A percentile compares a stretch with the other conserved stretches of the same genome.
Evolutionary conservation across 1,140 invertebrate genomes (phyloP).

Genomic region (Drosophila murphyi): DNA sequence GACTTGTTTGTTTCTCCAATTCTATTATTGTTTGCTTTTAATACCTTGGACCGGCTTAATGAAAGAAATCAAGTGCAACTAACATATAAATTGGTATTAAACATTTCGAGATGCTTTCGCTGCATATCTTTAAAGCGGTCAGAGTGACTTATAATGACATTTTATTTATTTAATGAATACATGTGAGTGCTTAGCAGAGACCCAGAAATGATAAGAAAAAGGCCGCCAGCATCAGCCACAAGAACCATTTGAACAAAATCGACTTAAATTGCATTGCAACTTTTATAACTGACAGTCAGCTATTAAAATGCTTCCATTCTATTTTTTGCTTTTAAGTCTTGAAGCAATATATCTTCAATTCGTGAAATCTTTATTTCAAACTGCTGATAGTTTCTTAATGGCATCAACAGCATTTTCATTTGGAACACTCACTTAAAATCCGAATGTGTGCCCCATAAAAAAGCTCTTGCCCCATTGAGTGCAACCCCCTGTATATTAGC

Average conservation of each 20-base stretch:
- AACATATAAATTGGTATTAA: not conserved
- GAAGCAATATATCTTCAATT: too few relatives aligned
- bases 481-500: slow-evolving; percentile 34
- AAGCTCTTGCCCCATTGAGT: not conserved
- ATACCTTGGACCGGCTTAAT: not conserved
- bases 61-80: not conserved
- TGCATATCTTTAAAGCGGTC: not conserved
- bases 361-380: too few relatives aligned
- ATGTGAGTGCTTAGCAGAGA: too few relatives aligned
- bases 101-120: not conserved
- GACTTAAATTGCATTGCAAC: too few relatives aligned
- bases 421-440: not conserved
- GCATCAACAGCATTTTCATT: too few relatives aligned
- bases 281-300: too few relatives aligned
- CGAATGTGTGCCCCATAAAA: slow-evolving; percentile 4
- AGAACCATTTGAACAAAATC: too few relatives aligned
- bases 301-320: not conserved
- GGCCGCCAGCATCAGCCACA: too few relatives aligned
- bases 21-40: slow-evolving; percentile 1
- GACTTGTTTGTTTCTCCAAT: not conserved
- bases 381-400: not conserved
- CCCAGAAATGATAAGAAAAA: too few relatives aligned
- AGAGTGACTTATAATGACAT: not conserved
- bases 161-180: not conserved
- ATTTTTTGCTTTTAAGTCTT: not conserved